Evolutionary conservation across 2,797 vertebrate genomes (phyloP), one percentile per base, ranked within the genome.

Genomic region (Bradypus variegatus): DNA sequence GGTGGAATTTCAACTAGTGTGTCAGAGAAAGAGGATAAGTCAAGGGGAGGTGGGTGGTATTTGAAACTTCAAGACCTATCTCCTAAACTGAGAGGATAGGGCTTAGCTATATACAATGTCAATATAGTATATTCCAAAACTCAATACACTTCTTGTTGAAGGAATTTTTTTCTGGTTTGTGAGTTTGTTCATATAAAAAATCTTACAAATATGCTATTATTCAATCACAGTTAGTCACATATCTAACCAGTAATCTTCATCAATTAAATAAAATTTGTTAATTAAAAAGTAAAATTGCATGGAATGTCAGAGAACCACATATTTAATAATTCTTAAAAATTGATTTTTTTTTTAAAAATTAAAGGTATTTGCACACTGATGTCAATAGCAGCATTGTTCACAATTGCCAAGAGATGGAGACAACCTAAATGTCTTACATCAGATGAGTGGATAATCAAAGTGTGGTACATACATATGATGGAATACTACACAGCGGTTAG

Each of bases 241-340:
- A 76, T 86, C 78, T 94, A 94, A 88, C 41, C 80, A 91, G 77
- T 31, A 92, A 84, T 69, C 48, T 19, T 89, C 29, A 89, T 84
- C 90, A 92, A 77, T 33, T 19, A 77, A n/a, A 19, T 33, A 18
- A 77, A 73, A 69, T 73, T 45, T 93, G 18, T 41, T 60, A 70
- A 91, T 62, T 93, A 83, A 91, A 93, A 91, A 90, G 14, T 27
- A 87, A 91, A 94, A 48, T 79, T 60, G 92, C 31, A 53, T 36
- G 55, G n/a, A 85, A 90, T 86, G 88, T 92, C 50, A 67, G 41
- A 84, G 4, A 78, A 16, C 60, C 23, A 70, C 27, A 92, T 36
- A 84, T 86, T 83, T 92, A 53, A 25, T 67, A 65, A 38, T 60
- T 14, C 53, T 41, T 19, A 25, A 53, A 48, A 45, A 45, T 45